A percentile compares a stretch with the other conserved stretches of the same genome.
These are phyloP conservation scores for Lepus timidus DNA, from an alignment of 2,113 vertebrate genomes.

Conservation along the genomic window DNA sequence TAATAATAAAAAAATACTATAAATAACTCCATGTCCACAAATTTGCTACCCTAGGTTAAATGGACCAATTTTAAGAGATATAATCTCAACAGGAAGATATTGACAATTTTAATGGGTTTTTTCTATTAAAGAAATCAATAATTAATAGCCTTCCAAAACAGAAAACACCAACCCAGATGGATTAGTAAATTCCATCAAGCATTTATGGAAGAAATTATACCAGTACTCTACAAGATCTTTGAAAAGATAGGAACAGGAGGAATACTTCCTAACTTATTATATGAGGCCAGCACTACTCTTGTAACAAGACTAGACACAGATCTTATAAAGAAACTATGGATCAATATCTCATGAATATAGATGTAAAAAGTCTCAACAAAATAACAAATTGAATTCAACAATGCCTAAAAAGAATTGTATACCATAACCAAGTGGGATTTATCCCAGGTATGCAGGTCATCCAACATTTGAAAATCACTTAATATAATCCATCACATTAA, in stretches of 20 bases:
- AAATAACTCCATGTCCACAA: background rate
- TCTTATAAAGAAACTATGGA: background rate
- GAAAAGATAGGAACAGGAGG: background rate
- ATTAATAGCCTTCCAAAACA: background rate
- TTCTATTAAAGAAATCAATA: slow-evolving; percentile 29
- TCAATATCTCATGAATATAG: background rate
- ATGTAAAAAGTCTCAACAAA: slow-evolving; percentile 18
- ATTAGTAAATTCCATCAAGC: background rate
- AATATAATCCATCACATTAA: too few relatives aligned
- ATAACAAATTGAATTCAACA: background rate
- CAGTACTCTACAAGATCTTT: background rate
- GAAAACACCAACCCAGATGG: background rate
- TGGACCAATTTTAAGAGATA: background rate
- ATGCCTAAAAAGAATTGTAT: background rate
- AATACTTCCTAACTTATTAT: background rate
- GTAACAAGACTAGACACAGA: background rate
- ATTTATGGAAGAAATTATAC: background rate
- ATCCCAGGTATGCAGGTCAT: background rate
- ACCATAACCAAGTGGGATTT: background rate
- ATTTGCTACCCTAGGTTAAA: slow-evolving; percentile 30
- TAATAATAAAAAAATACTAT: background rate
- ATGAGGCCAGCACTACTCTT: background rate
- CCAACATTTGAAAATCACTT: too few relatives aligned
- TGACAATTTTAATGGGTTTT: background rate
- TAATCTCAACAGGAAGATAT: background rate